Percentiles rank a stretch among this genome's conserved stretches.
Evolutionary conservation across 2,113 vertebrate genomes (phyloP).

Genomic region (Ariopsis seemanni): DNA sequence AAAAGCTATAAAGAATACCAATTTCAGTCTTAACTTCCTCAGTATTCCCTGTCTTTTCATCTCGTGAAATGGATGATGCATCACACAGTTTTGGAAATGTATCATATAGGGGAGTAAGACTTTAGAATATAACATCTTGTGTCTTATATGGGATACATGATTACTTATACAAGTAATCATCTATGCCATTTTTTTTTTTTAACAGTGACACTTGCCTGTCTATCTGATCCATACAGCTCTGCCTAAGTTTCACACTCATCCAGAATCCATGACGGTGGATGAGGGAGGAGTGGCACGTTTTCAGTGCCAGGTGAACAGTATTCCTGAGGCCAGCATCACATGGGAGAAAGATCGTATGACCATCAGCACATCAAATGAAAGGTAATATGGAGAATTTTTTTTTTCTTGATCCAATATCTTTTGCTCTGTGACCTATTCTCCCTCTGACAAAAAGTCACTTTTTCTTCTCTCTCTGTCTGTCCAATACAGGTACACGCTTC

Average conservation of each 20-base stretch:
- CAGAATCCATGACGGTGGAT: constrained; percentile 55
- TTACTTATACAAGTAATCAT: no score
- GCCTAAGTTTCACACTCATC: constrained; percentile 58
- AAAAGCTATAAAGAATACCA: not conserved
- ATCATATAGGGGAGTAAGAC: not conserved
- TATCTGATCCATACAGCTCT: constrained; percentile 48
- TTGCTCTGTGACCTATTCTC: not conserved
- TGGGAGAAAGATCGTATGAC: constrained; percentile 57
- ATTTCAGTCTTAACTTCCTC: not conserved
- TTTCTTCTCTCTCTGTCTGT: not conserved
- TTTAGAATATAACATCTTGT: not conserved
- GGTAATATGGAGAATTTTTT: constrained; percentile 28
- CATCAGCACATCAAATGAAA: constrained; percentile 39
- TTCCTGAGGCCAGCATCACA: constrained; percentile 63
- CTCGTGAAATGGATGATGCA: not conserved
- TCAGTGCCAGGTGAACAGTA: constrained; percentile 54
- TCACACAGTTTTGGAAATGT: not conserved
- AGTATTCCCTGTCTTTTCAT: not conserved
- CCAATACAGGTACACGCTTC: constrained; percentile 71
- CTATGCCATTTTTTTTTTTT: not conserved
- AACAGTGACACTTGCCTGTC: not conserved
- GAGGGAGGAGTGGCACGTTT: constrained; percentile 51
- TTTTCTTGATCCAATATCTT: not conserved
- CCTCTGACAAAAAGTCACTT: not conserved
- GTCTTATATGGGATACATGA: not conserved